These are phyloP conservation scores for Sminthurinus signatus DNA, from an alignment of 1,140 invertebrate genomes.

Conservation along the genomic window DNA sequence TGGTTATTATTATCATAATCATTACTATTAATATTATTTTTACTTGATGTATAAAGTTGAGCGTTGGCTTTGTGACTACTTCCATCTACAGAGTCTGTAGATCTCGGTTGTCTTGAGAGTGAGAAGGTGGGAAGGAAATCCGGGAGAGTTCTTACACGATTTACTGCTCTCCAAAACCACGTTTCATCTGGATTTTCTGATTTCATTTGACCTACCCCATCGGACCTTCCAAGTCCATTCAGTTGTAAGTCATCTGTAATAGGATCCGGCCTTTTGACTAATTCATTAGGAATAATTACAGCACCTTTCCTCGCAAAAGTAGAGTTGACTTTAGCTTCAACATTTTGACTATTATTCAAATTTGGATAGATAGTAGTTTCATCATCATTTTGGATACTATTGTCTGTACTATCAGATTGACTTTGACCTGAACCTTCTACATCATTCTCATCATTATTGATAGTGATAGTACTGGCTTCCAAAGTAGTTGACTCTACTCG, in stretches of 20 bases:
- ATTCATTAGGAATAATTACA: not conserved
- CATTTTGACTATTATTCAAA: too few relatives aligned
- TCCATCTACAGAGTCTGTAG: too few relatives aligned
- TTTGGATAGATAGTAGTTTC: too few relatives aligned
- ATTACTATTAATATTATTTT: too few relatives aligned
- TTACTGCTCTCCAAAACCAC: constrained; percentile 32
- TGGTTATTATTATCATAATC: too few relatives aligned
- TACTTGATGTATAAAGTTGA: not conserved
- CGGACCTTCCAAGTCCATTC: not conserved
- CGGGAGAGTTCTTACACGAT: constrained; percentile 18
- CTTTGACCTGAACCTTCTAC: not conserved
- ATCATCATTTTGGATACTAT: too few relatives aligned
- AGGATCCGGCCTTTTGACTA: constrained; percentile 7
- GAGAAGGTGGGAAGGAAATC: constrained; percentile 10
- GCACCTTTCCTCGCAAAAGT: not conserved
- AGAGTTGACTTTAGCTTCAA: not conserved
- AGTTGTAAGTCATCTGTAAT: constrained; percentile 5
- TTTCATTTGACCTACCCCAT: constrained; percentile 15
- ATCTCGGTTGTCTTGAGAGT: constrained; percentile 1
- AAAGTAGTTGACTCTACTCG: not conserved
- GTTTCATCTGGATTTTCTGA: constrained; percentile 30
- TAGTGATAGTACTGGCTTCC: not conserved
- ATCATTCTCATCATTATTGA: too few relatives aligned
- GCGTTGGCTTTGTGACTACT: not conserved
- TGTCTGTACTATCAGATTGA: not conserved